Base-by-base conservation (phyloP, 2,113 vertebrate genomes). In the Phyllostomus hastatus region DNA sequence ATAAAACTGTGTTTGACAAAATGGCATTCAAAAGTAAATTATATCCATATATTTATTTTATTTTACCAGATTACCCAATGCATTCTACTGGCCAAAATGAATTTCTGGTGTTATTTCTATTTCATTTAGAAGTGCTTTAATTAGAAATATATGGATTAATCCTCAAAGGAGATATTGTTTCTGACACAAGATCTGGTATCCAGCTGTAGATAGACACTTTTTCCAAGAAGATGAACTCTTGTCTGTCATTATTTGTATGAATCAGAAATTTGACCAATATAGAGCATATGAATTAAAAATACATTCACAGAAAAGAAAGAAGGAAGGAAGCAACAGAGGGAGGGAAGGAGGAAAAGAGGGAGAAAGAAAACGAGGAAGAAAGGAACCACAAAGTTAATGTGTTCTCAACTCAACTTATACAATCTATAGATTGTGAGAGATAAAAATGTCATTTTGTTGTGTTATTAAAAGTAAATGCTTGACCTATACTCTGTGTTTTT, bases 161-260 rank as follows among this genome's bases (percentile, higher is more conserved):
- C 90, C 14, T 90, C 38, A 95, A 67, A 11, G 33, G 48, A 73
- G 41, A 76, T 91, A 31, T 52, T 31, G 1, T 79, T 95, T 86
- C 31, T 90, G 16, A 75, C 87, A 90, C 28, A 80, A 90, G 31
- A 80, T 48, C 19, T 90, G 33, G 46, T 24, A 66, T 67, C 38
- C 9, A 67, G 17, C 26, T 22, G 31, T 22, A 54, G 33, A 35
- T 12, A 16, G 0, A 24, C 9, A 81, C 3, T 70, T 28, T 28
- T 80, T 67, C 31, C 10, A 83, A 78, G 15, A 66, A 66, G 2
- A 1, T 73, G 5, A 3, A 43, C 17, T 78, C 22, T 46, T 78
- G 28, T 78, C n/a, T 70, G 81, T 28, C 26, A 8, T 61, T 76
- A 16, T 59, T 75, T 50, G 7, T 83, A 89, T 84, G 22, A 59